Conservation (phyloP, 1,140 invertebrate species). For the Carposina sasakii region DNA sequence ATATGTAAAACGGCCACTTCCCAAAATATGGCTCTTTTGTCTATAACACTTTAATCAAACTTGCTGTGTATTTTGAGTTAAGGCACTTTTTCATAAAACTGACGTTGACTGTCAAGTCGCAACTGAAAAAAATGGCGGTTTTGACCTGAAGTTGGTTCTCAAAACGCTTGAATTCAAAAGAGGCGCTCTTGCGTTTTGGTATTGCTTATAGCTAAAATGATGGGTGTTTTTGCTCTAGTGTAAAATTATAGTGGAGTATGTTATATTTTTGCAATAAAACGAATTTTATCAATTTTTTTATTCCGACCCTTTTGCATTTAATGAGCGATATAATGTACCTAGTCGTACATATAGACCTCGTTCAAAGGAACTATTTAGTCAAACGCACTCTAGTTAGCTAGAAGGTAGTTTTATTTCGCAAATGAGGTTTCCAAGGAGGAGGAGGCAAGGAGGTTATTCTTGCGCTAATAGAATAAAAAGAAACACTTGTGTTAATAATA, state of each 20-base stretch:
- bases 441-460: too few species aligned
- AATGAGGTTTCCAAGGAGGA: too few species aligned
- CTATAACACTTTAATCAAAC: not conserved
- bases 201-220: not conserved
- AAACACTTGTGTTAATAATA: too few species aligned
- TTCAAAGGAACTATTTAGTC: too few species aligned
- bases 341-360: too few species aligned
- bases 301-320: not conserved
- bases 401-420: too few species aligned
- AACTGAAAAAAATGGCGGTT: not conserved
- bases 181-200: not conserved
- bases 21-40: not conserved
- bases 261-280: not conserved
- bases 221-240: not conserved
- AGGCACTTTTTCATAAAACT: not conserved
- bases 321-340: not conserved
- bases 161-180: not conserved
- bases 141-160: not conserved
- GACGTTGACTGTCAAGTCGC: not conserved
- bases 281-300: not conserved
- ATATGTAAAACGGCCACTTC: not conserved
- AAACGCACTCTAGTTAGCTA: too few species aligned
- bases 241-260: not conserved
- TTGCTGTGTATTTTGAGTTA: not conserved
- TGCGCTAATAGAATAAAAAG: too few species aligned